Conservation (phyloP, 2,113 vertebrate species). For the Mustela lutreola region DNA sequence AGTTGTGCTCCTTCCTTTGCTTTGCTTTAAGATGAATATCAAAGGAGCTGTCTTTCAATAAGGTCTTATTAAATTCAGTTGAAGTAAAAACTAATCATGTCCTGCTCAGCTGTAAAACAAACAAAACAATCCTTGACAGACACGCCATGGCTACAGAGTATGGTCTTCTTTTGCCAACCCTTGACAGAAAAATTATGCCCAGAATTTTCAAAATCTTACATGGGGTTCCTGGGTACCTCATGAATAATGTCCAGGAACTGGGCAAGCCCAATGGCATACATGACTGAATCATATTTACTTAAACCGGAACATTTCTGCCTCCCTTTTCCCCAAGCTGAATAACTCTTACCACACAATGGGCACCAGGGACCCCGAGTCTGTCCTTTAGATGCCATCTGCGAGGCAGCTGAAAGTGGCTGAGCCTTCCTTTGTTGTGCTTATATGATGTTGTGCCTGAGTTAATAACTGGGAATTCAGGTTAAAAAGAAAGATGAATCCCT, state of each 20-base stretch:
- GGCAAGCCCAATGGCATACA: constrained; percentile 63
- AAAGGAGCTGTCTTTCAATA: constrained; percentile 59
- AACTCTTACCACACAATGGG: constrained; percentile 75
- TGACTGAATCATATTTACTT: constrained; percentile 81
- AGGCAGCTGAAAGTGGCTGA: constrained; percentile 84
- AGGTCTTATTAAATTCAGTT: constrained; percentile 46
- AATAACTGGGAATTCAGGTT: constrained; percentile 82
- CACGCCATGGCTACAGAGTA: neutral
- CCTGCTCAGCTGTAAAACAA: constrained; percentile 50
- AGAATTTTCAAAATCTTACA: constrained; percentile 76
- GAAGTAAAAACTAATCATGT: constrained; percentile 64
- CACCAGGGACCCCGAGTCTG: constrained; percentile 71
- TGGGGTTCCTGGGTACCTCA: constrained; percentile 67
- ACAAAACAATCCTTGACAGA: neutral
- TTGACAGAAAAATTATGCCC: constrained; percentile 79
- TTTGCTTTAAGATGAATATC: constrained; percentile 29
- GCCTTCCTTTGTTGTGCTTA: constrained; percentile 81
- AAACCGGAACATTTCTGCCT: constrained; percentile 63
- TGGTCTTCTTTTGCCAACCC: constrained; percentile 63
- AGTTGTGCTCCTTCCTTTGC: neutral
- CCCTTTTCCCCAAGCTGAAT: constrained; percentile 65
- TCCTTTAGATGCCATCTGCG: constrained; percentile 88
- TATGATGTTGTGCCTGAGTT: constrained; percentile 86
- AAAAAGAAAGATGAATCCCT: constrained; percentile 79
- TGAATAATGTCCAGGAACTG: constrained; percentile 77